Base-by-base conservation (phyloP, 1,140 invertebrate species). In the Ylistrum balloti region DNA sequence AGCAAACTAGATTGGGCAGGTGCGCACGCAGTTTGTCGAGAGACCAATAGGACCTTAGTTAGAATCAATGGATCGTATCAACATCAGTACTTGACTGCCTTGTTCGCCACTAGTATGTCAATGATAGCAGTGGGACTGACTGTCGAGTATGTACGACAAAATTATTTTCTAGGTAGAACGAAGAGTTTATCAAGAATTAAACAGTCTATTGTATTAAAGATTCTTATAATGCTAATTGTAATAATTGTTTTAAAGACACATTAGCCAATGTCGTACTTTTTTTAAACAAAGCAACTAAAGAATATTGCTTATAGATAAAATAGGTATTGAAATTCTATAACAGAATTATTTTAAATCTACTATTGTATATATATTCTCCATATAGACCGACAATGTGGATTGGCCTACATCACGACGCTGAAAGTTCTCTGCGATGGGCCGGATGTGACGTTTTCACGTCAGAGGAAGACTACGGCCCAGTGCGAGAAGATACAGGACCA, bases 391-490 rank as follows among this genome's bases (percentile, higher is more conserved):
- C 56, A 22, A 28, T 74, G 22, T 74, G 56, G 56, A 74, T 74
- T n/a, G 56, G 56, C n/a, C 56, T 74, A 28, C 56, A 74, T 74
- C 56, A 74, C 22, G n/a, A 74, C 13, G 56, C 56, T 9, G 22
- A 74, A 28, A n/a, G 17, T n/a, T 74, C 56, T 74, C 56, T 74
- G 56, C 56, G 56, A n/a, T 74, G 56, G 56, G 56, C 56, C 56
- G 56, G 56, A 74, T 74, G 56, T 74, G 56, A 74, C 56, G 56
- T 0, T 5, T 74, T 28, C 11, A 74, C 56, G 56, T 74, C 56
- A n/a, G 5, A 74, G 56, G 56, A 22, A n/a, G n/a, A n/a, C 56
- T 74, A 74, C n/a, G 15, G 9, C 5, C 56, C 56, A 5, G 56
- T 74, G 56, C 22, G 5, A 11, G 17, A 74, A 3, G 56, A 74